phyloP scores from a whole-genome alignment of 2,113 vertebrate species.

The Oncorhynchus gorbuscha region DNA sequence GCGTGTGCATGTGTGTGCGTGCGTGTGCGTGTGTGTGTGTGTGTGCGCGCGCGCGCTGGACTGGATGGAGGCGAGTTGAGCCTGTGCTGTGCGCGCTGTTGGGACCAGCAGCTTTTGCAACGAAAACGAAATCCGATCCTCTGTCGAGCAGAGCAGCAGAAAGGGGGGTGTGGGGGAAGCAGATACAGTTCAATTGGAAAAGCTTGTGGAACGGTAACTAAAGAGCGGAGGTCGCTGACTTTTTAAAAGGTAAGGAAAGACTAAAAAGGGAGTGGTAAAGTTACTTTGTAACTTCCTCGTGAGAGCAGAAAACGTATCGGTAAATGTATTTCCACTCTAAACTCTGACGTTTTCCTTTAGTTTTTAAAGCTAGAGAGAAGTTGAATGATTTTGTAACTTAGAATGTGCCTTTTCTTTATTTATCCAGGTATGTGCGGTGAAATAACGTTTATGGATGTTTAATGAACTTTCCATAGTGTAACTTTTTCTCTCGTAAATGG shows the following conservation, averaged over 20 bases:
- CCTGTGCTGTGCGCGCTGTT: neutral
- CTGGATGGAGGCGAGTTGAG: neutral
- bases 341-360: neutral
- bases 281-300: neutral
- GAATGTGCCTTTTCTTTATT: neutral
- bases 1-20: too few relatives aligned
- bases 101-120: constrained; percentile 43
- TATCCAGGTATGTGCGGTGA: neutral
- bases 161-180: constrained; percentile 67
- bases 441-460: neutral
- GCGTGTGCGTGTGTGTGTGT: too few relatives aligned
- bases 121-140: constrained; percentile 70
- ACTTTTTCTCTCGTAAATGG: neutral
- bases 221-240: constrained; percentile 56
- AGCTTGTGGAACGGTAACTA: constrained; percentile 60
- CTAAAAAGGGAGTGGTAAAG: neutral
- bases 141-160: constrained; percentile 49
- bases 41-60: neutral
- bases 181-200: constrained; percentile 70
- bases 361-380: neutral
- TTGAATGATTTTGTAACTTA: neutral
- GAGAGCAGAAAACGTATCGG: neutral
- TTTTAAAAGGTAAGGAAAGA: constrained; percentile 66
- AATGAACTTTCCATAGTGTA: neutral
- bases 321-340: neutral